A percentile compares a stretch with the other conserved stretches of the same genome.
Evolutionary conservation across 37 sponge, comb jelly and placozoan genomes (phyloP).

Genomic region (Chondrilla cf. caribensis): DNA sequence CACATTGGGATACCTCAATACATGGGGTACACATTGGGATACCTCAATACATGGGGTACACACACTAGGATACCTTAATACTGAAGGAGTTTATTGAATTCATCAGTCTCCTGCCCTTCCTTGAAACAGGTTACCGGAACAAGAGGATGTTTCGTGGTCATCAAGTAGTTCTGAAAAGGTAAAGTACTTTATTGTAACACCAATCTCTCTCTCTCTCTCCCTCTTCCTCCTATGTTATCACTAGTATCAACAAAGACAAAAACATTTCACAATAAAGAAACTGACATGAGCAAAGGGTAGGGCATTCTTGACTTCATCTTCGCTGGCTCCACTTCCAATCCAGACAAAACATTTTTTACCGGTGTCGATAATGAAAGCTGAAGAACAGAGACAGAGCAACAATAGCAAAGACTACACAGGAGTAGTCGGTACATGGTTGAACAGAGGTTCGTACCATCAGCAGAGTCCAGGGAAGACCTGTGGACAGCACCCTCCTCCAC

Average conservation of each 20-base stretch:
- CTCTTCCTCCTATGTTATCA: too few relatives aligned
- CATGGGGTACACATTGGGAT: too few relatives aligned
- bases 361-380: conserved; percentile 50
- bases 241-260: too few relatives aligned
- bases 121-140: conserved; percentile 75
- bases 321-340: conserved; percentile 52
- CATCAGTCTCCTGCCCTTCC: conserved; percentile 46
- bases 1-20: too few relatives aligned
- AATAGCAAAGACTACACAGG: too few relatives aligned
- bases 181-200: too few relatives aligned
- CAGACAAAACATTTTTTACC: conserved; percentile 36
- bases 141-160: conserved; percentile 85
- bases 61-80: too few relatives aligned
- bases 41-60: too few relatives aligned
- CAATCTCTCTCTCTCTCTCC: too few relatives aligned
- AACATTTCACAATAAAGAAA: not conserved
- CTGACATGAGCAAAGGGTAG: conserved; percentile 58
- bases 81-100: conserved; percentile 9
- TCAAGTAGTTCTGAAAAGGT: conserved; percentile 58
- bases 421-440: too few relatives aligned
- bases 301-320: conserved; percentile 53
- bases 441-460: conserved; percentile 25
- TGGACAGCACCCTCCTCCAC: not conserved
- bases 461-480: not conserved
- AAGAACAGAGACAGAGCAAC: not conserved